Evolutionary conservation across 1,140 invertebrate species (phyloP).

Genomic region (Drepana arcuata): DNA sequence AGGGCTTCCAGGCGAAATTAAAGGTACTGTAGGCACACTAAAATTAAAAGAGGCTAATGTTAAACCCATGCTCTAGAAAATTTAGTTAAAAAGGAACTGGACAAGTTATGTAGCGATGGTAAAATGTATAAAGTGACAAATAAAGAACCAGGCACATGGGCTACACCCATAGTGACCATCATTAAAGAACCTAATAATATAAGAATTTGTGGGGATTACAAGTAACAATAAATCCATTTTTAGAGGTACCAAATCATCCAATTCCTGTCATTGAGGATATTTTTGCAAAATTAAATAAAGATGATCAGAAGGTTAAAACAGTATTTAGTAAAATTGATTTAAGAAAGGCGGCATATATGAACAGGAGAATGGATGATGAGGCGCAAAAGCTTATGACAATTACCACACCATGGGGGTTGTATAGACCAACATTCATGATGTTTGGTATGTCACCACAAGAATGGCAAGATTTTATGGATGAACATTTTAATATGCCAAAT

Average conservation of each 20-base stretch:
- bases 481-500: too few species aligned
- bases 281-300: constrained; percentile 1
- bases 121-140: not conserved
- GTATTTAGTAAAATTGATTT: not conserved
- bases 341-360: not conserved
- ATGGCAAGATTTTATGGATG: too few species aligned
- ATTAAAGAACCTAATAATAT: not conserved
- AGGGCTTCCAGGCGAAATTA: not conserved
- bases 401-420: too few species aligned
- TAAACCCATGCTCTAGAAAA: not conserved
- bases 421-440: too few species aligned
- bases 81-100: not conserved
- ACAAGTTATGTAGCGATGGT: not conserved
- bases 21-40: not conserved
- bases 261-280: constrained; percentile 1
- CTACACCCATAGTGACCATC: not conserved
- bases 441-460: too few species aligned
- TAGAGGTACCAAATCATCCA: not conserved
- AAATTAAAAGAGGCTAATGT: not conserved
- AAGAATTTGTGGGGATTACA: constrained; percentile 1
- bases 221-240: not conserved
- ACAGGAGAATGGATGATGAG: too few species aligned
- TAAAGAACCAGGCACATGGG: not conserved
- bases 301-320: not conserved
- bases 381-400: too few species aligned